These are phyloP conservation scores for Trachelus troglodyta DNA, from an alignment of 2,888 invertebrate genomes.

Conservation along the genomic window DNA sequence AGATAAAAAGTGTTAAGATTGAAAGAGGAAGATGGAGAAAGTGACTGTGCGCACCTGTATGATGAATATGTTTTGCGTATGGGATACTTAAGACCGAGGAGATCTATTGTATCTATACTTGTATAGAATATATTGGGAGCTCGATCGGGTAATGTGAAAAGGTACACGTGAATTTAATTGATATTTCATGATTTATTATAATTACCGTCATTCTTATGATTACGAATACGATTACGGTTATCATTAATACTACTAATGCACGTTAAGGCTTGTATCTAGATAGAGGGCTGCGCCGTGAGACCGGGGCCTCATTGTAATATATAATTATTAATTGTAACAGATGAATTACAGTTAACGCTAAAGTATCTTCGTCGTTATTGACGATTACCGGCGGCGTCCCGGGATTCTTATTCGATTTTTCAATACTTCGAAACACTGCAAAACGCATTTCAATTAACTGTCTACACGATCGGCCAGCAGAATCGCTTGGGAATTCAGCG, in stretches of 20 bases:
- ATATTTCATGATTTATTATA: constrained; percentile 35
- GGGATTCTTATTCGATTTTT: not conserved
- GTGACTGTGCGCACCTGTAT: not conserved
- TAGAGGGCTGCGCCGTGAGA: constrained; percentile 26
- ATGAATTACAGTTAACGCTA: not conserved
- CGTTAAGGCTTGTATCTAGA: constrained; percentile 47
- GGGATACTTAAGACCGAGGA: constrained; percentile 1
- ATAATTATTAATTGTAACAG: constrained; percentile 19
- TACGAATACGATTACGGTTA: constrained; percentile 20
- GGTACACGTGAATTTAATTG: constrained; percentile 26
- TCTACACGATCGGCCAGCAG: not conserved
- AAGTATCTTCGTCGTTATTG: constrained; percentile 2
- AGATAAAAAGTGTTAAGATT: constrained; percentile 4
- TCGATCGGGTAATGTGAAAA: not conserved
- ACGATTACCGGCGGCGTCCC: not conserved
- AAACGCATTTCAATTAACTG: not conserved
- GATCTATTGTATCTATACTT: not conserved
- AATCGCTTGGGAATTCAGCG: not conserved
- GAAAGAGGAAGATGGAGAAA: constrained; percentile 4
- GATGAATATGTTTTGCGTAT: not conserved
- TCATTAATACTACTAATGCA: constrained; percentile 38
- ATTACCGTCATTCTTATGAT: constrained; percentile 30
- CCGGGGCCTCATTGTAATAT: constrained; percentile 42
- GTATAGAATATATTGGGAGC: not conserved
- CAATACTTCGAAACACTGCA: not conserved